Conservation (phyloP, 1,140 invertebrate genomes). For the Drosophila prosaltans region DNA sequence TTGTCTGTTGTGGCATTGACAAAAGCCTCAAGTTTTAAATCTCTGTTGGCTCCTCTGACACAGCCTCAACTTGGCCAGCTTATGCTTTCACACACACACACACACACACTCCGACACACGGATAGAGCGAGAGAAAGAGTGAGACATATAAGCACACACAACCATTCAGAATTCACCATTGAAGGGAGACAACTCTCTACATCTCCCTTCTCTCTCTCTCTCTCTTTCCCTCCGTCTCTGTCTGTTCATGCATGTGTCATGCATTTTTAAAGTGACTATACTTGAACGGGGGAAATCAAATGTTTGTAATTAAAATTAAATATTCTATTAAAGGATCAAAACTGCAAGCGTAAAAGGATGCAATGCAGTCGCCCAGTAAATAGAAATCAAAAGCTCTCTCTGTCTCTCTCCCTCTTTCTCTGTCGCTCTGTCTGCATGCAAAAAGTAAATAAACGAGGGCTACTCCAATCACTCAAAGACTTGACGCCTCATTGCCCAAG, state of each 20-base stretch:
- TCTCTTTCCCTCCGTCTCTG: not conserved
- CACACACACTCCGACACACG: slow-evolving; percentile 60
- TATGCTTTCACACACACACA: slow-evolving; percentile 61
- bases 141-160: slow-evolving; percentile 21
- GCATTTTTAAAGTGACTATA: slow-evolving; percentile 70
- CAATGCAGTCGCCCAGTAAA: slow-evolving; percentile 66
- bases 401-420: not conserved
- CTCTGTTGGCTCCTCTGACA: not conserved
- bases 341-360: slow-evolving; percentile 75
- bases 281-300: slow-evolving; percentile 79
- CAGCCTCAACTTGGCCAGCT: slow-evolving; percentile 59
- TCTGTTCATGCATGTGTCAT: slow-evolving; percentile 34
- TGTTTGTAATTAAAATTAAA: slow-evolving; percentile 82
- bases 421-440: slow-evolving; percentile 10
- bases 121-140: not conserved
- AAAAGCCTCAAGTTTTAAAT: slow-evolving; percentile 46
- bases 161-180: slow-evolving; percentile 5
- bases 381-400: slow-evolving; percentile 69
- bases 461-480: not conserved
- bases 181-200: not conserved
- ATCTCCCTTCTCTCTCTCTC: too few species aligned
- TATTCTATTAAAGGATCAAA: slow-evolving; percentile 82
- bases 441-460: slow-evolving; percentile 7
- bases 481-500: too few species aligned
- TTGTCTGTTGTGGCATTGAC: slow-evolving; percentile 45